Evolutionary conservation across 2,113 vertebrate species (phyloP).

Genomic region (Pimephales promelas): DNA sequence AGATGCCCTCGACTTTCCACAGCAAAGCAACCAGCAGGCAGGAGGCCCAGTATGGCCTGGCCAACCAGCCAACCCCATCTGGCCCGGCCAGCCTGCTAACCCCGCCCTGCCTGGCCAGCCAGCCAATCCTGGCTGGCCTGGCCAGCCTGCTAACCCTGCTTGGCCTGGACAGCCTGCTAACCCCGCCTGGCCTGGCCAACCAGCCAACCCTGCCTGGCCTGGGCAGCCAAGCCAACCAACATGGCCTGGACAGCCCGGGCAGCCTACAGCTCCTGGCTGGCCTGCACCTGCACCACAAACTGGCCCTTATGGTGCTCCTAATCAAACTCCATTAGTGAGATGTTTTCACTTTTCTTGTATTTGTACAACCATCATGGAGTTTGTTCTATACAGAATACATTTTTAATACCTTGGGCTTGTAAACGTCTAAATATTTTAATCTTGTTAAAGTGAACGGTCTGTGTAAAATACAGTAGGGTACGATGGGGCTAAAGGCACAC

Average conservation of each 20-base stretch:
- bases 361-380: not conserved
- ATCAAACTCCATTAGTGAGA: slow-evolving; percentile 47
- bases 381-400: not conserved
- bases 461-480: not conserved
- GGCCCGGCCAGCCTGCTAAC: slow-evolving; percentile 31
- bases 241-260: slow-evolving; percentile 36
- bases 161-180: slow-evolving; percentile 17
- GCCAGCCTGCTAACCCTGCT: slow-evolving; percentile 28
- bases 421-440: not conserved
- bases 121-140: slow-evolving; percentile 36
- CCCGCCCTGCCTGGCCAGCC: slow-evolving; percentile 37
- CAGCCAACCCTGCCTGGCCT: not conserved
- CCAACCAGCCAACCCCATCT: slow-evolving; percentile 37
- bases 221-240: slow-evolving; percentile 34
- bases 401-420: not conserved
- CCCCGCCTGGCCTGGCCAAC: slow-evolving; percentile 27
- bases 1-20: slow-evolving; percentile 54
- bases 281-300: slow-evolving; percentile 48
- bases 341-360: not conserved
- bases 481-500: too few relatives aligned
- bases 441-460: not conserved
- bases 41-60: slow-evolving; percentile 49
- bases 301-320: slow-evolving; percentile 23
- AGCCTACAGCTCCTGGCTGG: slow-evolving; percentile 47
- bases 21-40: slow-evolving; percentile 31